Percentiles rank a stretch among this genome's conserved stretches.
Evolutionary conservation across 1,140 invertebrate genomes (phyloP).

Genomic region (Brachionus calyciflorus): DNA sequence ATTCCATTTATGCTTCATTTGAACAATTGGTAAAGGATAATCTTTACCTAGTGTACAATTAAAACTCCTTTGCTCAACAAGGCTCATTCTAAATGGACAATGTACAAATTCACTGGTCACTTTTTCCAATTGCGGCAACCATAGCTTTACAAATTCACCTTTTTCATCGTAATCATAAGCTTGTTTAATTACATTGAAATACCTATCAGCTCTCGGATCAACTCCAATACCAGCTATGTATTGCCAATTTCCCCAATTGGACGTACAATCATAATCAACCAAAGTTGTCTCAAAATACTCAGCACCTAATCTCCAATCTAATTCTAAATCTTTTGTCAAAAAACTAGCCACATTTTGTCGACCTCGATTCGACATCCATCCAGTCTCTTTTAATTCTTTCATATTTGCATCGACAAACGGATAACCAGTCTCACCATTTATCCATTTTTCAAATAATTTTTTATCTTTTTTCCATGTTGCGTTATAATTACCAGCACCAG

Average conservation of each 20-base stretch:
- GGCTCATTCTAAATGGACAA: slow-evolving; percentile 39
- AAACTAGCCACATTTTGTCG: slow-evolving; percentile 62
- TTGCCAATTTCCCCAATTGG: slow-evolving; percentile 63
- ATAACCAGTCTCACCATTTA: slow-evolving; percentile 59
- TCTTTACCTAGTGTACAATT: slow-evolving; percentile 27
- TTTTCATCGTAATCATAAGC: slow-evolving; percentile 60
- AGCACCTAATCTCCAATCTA: slow-evolving; percentile 62
- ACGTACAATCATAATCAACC: slow-evolving; percentile 62
- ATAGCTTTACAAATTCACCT: slow-evolving; percentile 47
- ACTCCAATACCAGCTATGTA: slow-evolving; percentile 61
- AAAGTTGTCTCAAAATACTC: slow-evolving; percentile 61
- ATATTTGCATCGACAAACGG: slow-evolving; percentile 63
- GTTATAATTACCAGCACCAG: slow-evolving; percentile 52
- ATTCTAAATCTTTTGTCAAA: slow-evolving; percentile 59
- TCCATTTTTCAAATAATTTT: slow-evolving; percentile 56
- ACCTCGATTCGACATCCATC: slow-evolving; percentile 62
- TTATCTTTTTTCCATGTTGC: slow-evolving; percentile 56
- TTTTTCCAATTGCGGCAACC: slow-evolving; percentile 33
- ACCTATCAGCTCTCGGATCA: slow-evolving; percentile 60
- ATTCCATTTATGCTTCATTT: slow-evolving; percentile 41
- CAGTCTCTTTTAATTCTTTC: slow-evolving; percentile 59
- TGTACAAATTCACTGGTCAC: background rate
- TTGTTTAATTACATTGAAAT: slow-evolving; percentile 62
- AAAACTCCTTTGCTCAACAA: slow-evolving; percentile 20
- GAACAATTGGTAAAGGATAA: slow-evolving; percentile 30